phyloP scores from a whole-genome alignment of 2,888 invertebrate genomes.

The Caenorhabditis sinica region DNA sequence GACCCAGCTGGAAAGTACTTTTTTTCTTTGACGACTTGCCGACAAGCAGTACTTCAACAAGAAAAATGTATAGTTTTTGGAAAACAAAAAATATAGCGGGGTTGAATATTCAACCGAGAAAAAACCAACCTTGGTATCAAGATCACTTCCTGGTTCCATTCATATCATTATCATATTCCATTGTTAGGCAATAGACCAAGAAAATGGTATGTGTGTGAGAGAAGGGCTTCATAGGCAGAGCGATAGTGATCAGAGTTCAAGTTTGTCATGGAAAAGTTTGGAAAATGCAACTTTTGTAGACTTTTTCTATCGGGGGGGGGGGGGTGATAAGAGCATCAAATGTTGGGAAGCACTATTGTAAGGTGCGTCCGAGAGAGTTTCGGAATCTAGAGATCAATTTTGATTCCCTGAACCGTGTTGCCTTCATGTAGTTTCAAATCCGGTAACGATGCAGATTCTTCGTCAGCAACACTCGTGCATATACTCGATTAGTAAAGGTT shows the following conservation, averaged over 20 bases:
- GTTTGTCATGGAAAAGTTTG: constrained; percentile 2
- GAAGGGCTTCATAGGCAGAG: neutral
- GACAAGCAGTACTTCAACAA: neutral
- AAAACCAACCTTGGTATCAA: neutral
- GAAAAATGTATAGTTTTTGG: too few species aligned
- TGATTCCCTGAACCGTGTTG: neutral
- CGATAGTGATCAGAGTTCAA: constrained; percentile 17
- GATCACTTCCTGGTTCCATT: neutral
- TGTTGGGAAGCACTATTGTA: neutral
- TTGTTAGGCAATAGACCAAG: neutral
- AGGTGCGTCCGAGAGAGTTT: neutral
- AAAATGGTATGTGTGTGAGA: constrained; percentile 16
- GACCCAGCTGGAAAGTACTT: neutral
- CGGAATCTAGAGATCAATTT: neutral
- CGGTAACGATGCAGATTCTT: too few species aligned
- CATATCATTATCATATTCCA: neutral
- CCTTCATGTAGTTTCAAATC: too few species aligned
- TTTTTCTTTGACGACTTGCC: neutral
- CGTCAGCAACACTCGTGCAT: too few species aligned
- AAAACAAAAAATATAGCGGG: neutral
- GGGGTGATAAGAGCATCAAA: constrained; percentile 7
- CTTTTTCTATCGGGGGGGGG: too few species aligned
- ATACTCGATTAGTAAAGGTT: too few species aligned
- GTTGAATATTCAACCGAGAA: neutral
- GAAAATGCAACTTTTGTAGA: constrained; percentile 24